Percentiles rank a stretch among this genome's conserved stretches.
Conservation (phyloP, 1,140 invertebrate genomes). For the Brachionus rotundiformis region DNA sequence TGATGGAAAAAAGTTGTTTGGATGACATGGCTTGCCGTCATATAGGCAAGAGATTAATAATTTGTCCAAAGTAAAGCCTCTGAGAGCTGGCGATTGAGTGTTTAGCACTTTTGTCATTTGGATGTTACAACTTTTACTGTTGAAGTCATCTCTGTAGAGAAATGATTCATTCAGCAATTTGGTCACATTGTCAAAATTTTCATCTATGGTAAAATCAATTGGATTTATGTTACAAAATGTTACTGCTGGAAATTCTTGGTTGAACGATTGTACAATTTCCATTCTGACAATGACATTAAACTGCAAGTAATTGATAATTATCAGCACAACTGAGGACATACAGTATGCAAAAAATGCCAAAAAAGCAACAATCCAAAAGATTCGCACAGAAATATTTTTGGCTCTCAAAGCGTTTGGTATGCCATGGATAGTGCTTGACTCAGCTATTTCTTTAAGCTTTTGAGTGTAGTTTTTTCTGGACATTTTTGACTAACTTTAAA, state of each 20-base stretch:
- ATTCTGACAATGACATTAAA: slow-evolving; percentile 17
- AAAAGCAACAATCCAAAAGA: not conserved
- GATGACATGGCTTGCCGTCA: slow-evolving; percentile 5
- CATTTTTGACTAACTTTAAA: not conserved
- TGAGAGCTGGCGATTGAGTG: not conserved
- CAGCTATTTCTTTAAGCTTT: not conserved
- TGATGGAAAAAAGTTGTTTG: not conserved
- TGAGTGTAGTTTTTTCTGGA: not conserved
- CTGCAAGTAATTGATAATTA: slow-evolving; percentile 12
- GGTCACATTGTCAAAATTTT: not conserved
- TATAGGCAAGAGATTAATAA: not conserved
- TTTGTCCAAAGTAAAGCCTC: not conserved
- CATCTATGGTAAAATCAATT: slow-evolving; percentile 1
- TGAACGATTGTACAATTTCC: not conserved
- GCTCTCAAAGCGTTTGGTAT: not conserved
- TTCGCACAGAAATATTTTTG: not conserved
- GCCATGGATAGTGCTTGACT: slow-evolving; percentile 11
- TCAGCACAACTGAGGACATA: not conserved
- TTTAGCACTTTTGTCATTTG: not conserved
- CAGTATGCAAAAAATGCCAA: not conserved
- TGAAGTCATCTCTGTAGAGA: not conserved
- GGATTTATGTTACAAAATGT: slow-evolving; percentile 42
- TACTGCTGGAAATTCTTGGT: slow-evolving; percentile 33
- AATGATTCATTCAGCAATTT: not conserved
- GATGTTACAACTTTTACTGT: not conserved